phyloP scores from a whole-genome alignment of 2,797 vertebrate genomes.

The Coregonus sp. region DNA sequence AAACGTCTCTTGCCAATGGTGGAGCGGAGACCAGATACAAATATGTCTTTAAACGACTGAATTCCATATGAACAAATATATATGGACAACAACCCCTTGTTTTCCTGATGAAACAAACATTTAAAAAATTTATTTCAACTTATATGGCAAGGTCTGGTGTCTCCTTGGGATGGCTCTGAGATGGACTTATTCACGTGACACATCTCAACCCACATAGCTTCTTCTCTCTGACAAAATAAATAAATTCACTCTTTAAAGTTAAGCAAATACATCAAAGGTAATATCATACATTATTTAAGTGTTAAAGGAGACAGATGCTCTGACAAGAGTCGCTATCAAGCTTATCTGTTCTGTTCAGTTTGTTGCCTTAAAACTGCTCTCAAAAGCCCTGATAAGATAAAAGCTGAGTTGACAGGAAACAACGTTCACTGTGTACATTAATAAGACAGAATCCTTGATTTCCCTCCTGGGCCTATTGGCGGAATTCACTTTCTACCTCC shows the following conservation, averaged over 20 bases:
- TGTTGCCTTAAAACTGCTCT: constrained; percentile 65
- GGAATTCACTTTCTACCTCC: constrained; percentile 37
- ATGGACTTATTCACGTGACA: constrained; percentile 31
- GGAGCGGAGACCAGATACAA: background rate
- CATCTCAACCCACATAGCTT: constrained; percentile 52
- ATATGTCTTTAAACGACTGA: too few species aligned
- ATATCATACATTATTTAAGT: constrained; percentile 56
- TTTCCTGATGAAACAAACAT: background rate
- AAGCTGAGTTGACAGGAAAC: constrained; percentile 59
- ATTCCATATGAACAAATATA: too few species aligned
- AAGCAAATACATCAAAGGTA: too few species aligned
- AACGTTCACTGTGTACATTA: constrained; percentile 66
- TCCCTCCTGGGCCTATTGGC: constrained; percentile 72
- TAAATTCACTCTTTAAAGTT: constrained; percentile 80
- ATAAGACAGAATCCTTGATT: constrained; percentile 76
- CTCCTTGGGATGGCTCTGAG: background rate
- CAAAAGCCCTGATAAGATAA: constrained; percentile 66
- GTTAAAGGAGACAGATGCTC: constrained; percentile 80
- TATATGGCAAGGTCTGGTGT: background rate
- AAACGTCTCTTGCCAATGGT: background rate
- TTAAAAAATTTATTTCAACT: background rate
- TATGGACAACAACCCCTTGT: too few species aligned
- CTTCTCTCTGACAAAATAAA: constrained; percentile 72
- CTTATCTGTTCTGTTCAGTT: constrained; percentile 57
- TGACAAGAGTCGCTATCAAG: constrained; percentile 67